Percentiles rank a stretch among this genome's conserved stretches.
Conservation (phyloP, 2,113 vertebrate species). For the Herpailurus yagouaroundi region DNA sequence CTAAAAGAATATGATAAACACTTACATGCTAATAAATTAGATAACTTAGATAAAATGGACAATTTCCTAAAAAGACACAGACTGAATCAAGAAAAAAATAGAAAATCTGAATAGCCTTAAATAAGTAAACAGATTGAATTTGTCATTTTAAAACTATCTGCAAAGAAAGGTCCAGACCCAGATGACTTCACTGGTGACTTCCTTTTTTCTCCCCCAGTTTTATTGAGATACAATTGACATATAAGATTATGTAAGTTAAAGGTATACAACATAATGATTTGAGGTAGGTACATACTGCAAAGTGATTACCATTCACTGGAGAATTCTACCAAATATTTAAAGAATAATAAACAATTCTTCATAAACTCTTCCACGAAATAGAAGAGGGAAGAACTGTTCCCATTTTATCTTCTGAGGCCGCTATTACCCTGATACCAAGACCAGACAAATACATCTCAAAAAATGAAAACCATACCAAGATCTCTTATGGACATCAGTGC, state of each 20-base stretch:
- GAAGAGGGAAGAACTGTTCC: background rate
- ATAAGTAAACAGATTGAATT: background rate
- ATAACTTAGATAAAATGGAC: background rate
- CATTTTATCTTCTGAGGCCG: background rate
- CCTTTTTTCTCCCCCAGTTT: background rate
- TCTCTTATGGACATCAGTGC: background rate
- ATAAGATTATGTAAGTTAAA: background rate
- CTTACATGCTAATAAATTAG: background rate
- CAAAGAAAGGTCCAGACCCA: background rate
- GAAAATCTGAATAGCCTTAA: background rate
- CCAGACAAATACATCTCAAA: background rate
- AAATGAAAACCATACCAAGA: background rate
- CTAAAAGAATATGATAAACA: background rate
- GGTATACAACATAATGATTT: background rate
- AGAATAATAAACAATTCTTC: background rate
- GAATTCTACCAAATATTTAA: background rate
- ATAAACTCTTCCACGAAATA: background rate
- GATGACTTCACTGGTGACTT: background rate
- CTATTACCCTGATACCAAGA: background rate
- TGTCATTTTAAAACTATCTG: background rate
- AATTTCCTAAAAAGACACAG: constrained; percentile 1
- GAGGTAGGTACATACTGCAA: background rate
- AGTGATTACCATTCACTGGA: background rate
- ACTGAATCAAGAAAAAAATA: constrained; percentile 7
- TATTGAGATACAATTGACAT: background rate